These are phyloP conservation scores for Enhydra lutris DNA, from an alignment of 2,113 vertebrate species.

Conservation along the genomic window DNA sequence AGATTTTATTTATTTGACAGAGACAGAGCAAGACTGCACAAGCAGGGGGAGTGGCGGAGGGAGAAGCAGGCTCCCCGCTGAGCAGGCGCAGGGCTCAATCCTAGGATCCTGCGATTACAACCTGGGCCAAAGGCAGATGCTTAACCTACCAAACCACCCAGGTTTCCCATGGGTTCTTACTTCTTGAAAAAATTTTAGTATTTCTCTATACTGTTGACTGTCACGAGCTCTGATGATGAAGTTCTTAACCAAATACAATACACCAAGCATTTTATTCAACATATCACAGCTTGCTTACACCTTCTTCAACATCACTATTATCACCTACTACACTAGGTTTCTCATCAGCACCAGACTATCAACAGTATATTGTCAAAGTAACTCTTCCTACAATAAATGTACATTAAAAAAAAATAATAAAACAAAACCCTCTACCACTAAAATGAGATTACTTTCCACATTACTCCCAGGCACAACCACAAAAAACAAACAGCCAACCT, in stretches of 20 bases:
- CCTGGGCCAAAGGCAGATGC: too few species aligned
- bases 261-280: neutral
- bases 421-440: slow-evolving; percentile 10
- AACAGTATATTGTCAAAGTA: neutral
- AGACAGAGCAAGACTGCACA: neutral
- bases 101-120: too few species aligned
- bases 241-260: neutral
- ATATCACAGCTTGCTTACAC: neutral
- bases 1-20: neutral
- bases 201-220: neutral
- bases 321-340: neutral
- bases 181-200: slow-evolving; percentile 29
- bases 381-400: neutral
- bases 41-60: neutral
- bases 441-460: neutral
- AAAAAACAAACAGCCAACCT: neutral
- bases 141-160: too few species aligned
- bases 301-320: neutral
- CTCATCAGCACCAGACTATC: neutral
- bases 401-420: neutral
- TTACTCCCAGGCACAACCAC: neutral
- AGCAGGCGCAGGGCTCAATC: too few species aligned
- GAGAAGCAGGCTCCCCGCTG: neutral
- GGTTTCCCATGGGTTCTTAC: neutral
- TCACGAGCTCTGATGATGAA: slow-evolving; percentile 5